Conservation (phyloP, 2,113 vertebrate species). For the Hiodon alosoides region DNA sequence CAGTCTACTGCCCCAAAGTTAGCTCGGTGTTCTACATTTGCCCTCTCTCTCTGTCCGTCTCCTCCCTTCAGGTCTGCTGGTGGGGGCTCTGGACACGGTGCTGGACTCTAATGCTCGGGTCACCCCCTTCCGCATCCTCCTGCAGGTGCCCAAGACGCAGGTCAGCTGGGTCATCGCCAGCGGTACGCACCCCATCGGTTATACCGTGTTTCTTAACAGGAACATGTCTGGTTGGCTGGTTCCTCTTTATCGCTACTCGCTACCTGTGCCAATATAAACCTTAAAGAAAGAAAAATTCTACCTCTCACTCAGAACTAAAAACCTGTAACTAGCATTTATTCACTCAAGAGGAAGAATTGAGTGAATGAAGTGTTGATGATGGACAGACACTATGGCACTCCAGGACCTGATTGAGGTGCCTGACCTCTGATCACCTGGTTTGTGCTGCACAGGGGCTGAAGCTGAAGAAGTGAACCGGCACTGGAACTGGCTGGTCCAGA, state of each 20-base stretch:
- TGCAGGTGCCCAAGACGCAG: slow-evolving; percentile 88
- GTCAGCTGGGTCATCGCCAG: slow-evolving; percentile 91
- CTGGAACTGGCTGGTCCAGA: slow-evolving; percentile 93
- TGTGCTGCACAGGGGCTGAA: slow-evolving; percentile 69
- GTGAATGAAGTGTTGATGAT: too few relatives aligned
- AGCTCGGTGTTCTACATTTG: too few relatives aligned
- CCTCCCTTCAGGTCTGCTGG: slow-evolving; percentile 75
- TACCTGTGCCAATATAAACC: too few relatives aligned
- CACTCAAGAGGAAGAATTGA: too few relatives aligned
- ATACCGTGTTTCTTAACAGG: neutral
- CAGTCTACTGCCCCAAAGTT: too few relatives aligned
- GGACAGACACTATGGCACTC: too few relatives aligned
- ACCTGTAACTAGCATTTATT: too few relatives aligned
- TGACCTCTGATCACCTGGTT: slow-evolving; percentile 5
- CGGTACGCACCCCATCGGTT: slow-evolving; percentile 66
- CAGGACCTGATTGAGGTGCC: neutral
- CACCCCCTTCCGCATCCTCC: slow-evolving; percentile 86
- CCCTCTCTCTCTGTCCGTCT: neutral
- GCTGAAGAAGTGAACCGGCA: slow-evolving; percentile 85
- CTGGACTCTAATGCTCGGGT: slow-evolving; percentile 88
- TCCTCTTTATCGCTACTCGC: neutral
- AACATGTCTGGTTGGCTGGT: neutral
- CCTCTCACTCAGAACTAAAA: too few relatives aligned
- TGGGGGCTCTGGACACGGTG: slow-evolving; percentile 87
- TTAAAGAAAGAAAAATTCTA: too few relatives aligned